These are phyloP conservation scores for Megamerina dolium DNA, from an alignment of 2,888 invertebrate species.

Conservation along the genomic window DNA sequence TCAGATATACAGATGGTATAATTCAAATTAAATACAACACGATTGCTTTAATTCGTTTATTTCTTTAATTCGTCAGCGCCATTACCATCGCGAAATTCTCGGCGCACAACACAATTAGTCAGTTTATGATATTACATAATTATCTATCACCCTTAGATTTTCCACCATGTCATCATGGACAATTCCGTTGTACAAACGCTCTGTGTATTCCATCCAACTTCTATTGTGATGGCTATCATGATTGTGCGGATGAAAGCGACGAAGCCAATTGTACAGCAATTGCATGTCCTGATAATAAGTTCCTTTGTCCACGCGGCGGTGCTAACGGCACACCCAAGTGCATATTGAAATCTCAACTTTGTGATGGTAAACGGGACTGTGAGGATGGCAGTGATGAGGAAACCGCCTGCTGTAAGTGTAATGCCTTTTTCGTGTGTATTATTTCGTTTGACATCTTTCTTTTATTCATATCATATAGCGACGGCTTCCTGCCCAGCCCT, in stretches of 20 bases:
- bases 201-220: slow-evolving; percentile 85
- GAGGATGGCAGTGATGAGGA: slow-evolving; percentile 88
- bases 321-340: slow-evolving; percentile 73
- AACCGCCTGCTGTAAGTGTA: slow-evolving; percentile 75
- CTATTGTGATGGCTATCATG: slow-evolving; percentile 75
- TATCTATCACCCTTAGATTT: no score
- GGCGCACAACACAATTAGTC: no score
- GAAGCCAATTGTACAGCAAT: slow-evolving; percentile 82
- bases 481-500: slow-evolving; percentile 74
- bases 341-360: slow-evolving; percentile 79
- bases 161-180: slow-evolving; percentile 80
- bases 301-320: slow-evolving; percentile 76
- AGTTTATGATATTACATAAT: no score
- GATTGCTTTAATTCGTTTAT: no score
- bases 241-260: slow-evolving; percentile 88
- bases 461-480: slow-evolving; percentile 53
- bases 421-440: neutral
- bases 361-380: slow-evolving; percentile 87
- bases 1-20: no score
- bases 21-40: no score
- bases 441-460: slow-evolving; percentile 1
- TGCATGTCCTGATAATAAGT: slow-evolving; percentile 84
- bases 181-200: slow-evolving; percentile 88
- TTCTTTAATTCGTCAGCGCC: no score
- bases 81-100: no score